Evolutionary conservation across 2,797 vertebrate species (phyloP), one percentile per base, ranked within the genome.

Genomic region (Argentina silus): DNA sequence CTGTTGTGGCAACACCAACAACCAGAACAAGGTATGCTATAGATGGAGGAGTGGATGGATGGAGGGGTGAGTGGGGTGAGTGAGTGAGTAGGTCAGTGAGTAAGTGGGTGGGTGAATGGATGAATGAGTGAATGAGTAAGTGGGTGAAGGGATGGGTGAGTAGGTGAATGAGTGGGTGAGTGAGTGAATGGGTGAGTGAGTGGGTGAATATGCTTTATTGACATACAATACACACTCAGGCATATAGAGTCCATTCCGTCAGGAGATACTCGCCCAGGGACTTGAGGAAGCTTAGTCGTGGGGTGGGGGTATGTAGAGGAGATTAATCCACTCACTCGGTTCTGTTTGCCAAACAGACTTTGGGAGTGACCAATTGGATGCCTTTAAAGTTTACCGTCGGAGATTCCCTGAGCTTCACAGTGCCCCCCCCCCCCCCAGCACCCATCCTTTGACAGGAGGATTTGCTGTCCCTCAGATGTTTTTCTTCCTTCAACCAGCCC

Each of bases 21-120:
- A 99, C 86, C 96, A 99, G 87, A 93, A 97, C 78, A 96, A 97
- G 96, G 98, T 99, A 60, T 6, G 50, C 12, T 7, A 42, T 72
- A 23, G 15, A 19, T 67, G n/a, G 14, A 47, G 17, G 7, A 21
- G 53, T 12, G 4, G 1, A 60, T 42, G 47, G n/a, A 66, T 44
- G 5, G 17, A 67, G n/a, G 19, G 23, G 55, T 42, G 14, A 17
- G 7, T 10, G 36, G 15, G 50, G 44, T 48, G 11, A 8, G 47
- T 48, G 11, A 12, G 7, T 8, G 7, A 48, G 1, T 48, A 8
- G 47, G 7, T 48, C 10, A 74, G 4, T 21, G 45, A 27, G 12
- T 15, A 1, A 53, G 45, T 45, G 27, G 6, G 19, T 36, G 43
- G 14, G 23, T 14, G 36, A 27, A 3, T 42, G 14, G 11, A 4